Evolutionary conservation across 2,888 invertebrate species (phyloP), one percentile per base, ranked within the genome.

Genomic region (Stenchaetothrips biformis): DNA sequence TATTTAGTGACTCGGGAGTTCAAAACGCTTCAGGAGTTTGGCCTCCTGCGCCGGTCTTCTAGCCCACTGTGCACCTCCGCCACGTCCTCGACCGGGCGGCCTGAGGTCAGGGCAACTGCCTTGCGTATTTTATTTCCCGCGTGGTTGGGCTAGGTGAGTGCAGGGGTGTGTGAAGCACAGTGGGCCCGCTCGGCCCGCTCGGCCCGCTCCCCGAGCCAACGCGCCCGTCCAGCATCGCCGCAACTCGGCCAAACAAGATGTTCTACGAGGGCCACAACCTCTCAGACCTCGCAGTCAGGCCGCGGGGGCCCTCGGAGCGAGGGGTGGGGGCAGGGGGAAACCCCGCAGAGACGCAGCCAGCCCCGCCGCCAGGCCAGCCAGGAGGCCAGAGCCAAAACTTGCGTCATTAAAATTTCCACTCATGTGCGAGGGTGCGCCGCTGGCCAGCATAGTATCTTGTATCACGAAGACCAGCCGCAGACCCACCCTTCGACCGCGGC

Each of bases 361-460:
- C 18, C 13, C 53, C 1, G 53, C 13, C 37, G 59, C 59, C 16
- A 18, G 59, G 59, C 13, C 53, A 16, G 53, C 13, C 53, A 16
- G 53, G 9, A 16, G 53, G 16, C 13, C 53, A 53, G 53, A 53
- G 67, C 67, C 67, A 74, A 74, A 74, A 74, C 67, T 74, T 74
- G 67, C 67, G 25, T 74, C 67, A 74, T 74, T 74, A 74, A 25
- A 74, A 74, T 74, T 74, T 74, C 67, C 67, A 74, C 21, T 74
- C 67, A 74, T 74, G 67, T 74, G 67, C 25, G 67, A 21, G 67
- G n/a, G 67, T 21, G 11, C 37, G 37, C 37, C 37, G 37, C 37
- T 37, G 37, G 37, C 37, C 37, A 37, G 37, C 37, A 37, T 37
- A n/a, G n/a, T n/a, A 37, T 37, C 37, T 37, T 37, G 37, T 37